Evolutionary conservation across 2,113 vertebrate genomes (phyloP), one percentile per base, ranked within the genome.

Genomic region (Bolborhynchus lineola): DNA sequence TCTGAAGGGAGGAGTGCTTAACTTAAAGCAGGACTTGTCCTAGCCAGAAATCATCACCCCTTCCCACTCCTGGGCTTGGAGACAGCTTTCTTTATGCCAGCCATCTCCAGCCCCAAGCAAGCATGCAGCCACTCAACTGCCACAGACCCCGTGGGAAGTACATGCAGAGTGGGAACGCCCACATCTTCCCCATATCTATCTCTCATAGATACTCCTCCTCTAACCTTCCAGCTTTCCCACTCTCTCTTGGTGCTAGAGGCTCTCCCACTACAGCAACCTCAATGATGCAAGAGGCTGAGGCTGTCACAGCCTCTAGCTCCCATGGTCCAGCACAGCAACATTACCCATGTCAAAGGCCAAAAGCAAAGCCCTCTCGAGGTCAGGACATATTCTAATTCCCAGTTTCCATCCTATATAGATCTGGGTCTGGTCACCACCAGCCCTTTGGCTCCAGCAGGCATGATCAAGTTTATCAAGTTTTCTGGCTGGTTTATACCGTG

Each of bases 381-480:
- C 42, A 84, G 39, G 19, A 91, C 23, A 92, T 42, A 23, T 47
- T 37, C 46, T 50, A 50, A 81, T 31, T 33, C 23, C 12, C 64
- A 64, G 65, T 15, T 28, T 67, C 13, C 13, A 39, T 14, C 31
- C 41, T n/a, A 14, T 37, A 16, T 23, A 79, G 39, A 26, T 91
- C 55, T 67, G 24, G 16, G 9, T 75, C 50, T 84, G 33, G 16
- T 55, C 52, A 82, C 42, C 0, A 0, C 3, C 2, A 3, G 5
- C 37, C 20, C n/a, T 90, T 74, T 41, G n/a, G 24, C 37, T 88
- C 46, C 50, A 74, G 41, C 41, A 55, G 31, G 37, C 13, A 17
- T 25, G 11, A 21, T 72, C 25, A 86, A 47, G 31, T 55, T 55
- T 55, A 55, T 33, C 53, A 55, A 11, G 47, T 39, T 64, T 84